Evolutionary conservation across 2,797 vertebrate species (phyloP), one percentile per base, ranked within the genome.

Genomic region (Diceros bicornis): DNA sequence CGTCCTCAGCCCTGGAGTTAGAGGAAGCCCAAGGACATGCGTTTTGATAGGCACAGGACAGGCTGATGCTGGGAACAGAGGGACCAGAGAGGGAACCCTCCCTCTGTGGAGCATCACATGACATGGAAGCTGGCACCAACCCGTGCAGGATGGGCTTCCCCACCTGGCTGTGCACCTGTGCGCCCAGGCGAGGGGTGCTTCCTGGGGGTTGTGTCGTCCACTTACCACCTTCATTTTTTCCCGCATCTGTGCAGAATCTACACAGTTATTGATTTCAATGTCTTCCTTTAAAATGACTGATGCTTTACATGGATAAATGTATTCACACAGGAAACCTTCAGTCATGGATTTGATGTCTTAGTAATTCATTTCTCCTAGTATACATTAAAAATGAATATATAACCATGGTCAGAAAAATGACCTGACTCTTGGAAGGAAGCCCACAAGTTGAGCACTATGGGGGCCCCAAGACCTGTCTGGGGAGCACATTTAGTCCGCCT

Each of bases 1-100:
- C 77, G 88, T 97, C 97, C 79, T 92, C 97, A 96, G 89, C 93
- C 77, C 69, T 95, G 94, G 97, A 97, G 98, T 97, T 93, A 94
- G 82, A 97, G 88, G 96, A 97, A 97, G 96, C 93, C 93, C 89
- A 72, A 87, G 94, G 93, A 98, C 97, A 90, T 88, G 69, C 0
- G 75, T 79, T 97, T 97, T 97, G 61, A 2, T 81, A 74, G 62
- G 27, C 12, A 12, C 62, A 64, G 10, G 27, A 64, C 11, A 12
- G 5, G 62, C 27, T 64, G 62, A 6, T 16, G 62, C 12, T 16
- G 62, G 27, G 61, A 23, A 64, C 50, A 52, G 62, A 64, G 62
- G 29, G 62, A 32, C 62, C 62, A 2, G 20, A 8, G 32, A 64
- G 62, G 62, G 29, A 64, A 14, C 14, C 62, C 29, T 64, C 62